phyloP scores from a whole-genome alignment of 2,797 vertebrate genomes.

The Scleropages formosus region DNA sequence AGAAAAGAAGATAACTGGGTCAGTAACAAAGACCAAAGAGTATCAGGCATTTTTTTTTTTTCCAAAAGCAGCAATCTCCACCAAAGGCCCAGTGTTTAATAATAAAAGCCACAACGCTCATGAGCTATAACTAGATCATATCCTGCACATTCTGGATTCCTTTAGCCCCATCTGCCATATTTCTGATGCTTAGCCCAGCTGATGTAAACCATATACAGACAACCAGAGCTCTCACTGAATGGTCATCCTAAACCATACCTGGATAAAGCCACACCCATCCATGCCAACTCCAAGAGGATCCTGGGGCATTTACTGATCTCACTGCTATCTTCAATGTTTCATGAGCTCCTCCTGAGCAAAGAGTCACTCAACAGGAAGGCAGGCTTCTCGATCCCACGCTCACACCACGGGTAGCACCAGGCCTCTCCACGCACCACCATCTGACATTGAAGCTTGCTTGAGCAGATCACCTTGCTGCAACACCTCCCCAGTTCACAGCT shows the following conservation, averaged over 20 bases:
- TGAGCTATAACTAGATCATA: background rate
- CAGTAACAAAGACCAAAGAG: no score
- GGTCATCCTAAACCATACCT: background rate
- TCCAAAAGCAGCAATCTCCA: no score
- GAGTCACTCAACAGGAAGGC: constrained; percentile 29
- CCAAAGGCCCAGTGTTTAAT: no score
- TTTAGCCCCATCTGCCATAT: no score
- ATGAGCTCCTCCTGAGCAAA: constrained; percentile 41
- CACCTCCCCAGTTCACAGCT: constrained; percentile 19
- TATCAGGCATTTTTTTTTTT: no score
- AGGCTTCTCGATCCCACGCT: background rate
- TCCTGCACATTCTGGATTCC: background rate
- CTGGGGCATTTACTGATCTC: background rate
- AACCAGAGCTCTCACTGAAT: background rate
- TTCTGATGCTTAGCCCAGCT: background rate
- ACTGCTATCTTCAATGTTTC: constrained; percentile 39
- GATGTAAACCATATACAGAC: constrained; percentile 1
- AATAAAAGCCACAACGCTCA: no score
- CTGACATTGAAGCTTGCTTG: background rate
- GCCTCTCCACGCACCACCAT: background rate
- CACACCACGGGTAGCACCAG: background rate
- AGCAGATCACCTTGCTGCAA: background rate
- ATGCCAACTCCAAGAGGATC: background rate
- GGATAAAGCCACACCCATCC: no score
- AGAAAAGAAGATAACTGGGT: no score